A percentile compares a stretch with the other conserved stretches of the same genome.
phyloP scores from a whole-genome alignment of 2,888 invertebrate genomes.

The Metacarcinus magister region DNA sequence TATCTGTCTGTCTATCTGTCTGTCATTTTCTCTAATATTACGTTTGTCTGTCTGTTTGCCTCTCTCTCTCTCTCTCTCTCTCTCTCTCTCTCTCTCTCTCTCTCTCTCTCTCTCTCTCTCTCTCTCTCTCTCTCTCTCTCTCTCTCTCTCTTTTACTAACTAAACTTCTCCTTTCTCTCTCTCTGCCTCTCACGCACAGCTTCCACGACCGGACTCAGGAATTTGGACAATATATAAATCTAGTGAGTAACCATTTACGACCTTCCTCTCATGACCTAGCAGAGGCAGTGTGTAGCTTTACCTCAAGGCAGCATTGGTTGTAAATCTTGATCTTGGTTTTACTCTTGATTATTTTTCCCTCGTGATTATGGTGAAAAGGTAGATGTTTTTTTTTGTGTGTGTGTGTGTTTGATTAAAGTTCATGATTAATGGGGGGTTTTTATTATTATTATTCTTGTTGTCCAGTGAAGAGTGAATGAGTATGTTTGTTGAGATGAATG shows the following conservation, averaged over 20 bases:
- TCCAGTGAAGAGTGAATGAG: not conserved
- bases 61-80: slow-evolving; percentile 58
- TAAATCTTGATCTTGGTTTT: not conserved
- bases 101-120: not conserved
- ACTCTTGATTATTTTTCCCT: not conserved
- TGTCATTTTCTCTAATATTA: not conserved
- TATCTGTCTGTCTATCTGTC: not conserved
- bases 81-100: slow-evolving; percentile 1
- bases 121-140: not conserved
- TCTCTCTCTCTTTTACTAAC: slow-evolving; percentile 58
- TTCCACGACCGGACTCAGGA: slow-evolving; percentile 82
- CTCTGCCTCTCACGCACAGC: slow-evolving; percentile 76
- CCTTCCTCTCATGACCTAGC: not conserved
- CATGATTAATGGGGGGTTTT: not conserved
- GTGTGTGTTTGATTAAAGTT: no score
- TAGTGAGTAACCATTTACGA: slow-evolving; percentile 80
- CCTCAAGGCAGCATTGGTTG: not conserved
- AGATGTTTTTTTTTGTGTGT: not conserved
- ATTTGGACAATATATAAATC: slow-evolving; percentile 82
- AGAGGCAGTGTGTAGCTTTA: not conserved
- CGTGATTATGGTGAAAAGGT: no score
- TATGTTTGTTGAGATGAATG: not conserved
- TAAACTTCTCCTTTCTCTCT: slow-evolving; percentile 60
- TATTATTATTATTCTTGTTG: not conserved
- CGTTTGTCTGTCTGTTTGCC: not conserved